A percentile compares a stretch with the other conserved stretches of the same genome.
phyloP scores from a whole-genome alignment of 1,140 invertebrate species.

The Maniola jurtina region DNA sequence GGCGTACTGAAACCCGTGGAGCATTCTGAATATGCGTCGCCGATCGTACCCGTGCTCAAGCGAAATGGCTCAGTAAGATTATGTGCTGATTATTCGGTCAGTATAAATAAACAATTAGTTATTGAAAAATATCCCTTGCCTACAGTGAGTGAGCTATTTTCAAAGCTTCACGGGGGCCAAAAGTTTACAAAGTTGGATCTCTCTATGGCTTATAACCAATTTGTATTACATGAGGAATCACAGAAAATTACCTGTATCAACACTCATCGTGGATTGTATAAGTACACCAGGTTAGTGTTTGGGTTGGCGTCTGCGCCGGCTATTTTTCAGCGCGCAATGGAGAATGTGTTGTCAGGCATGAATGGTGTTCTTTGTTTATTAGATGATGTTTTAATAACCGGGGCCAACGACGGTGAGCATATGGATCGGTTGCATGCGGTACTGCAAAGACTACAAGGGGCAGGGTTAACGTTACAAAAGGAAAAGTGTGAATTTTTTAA shows the following conservation, averaged over 20 bases:
- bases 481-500: too few relatives aligned
- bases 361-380: conserved; percentile 25
- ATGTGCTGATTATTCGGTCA: too few relatives aligned
- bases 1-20: conserved; percentile 21
- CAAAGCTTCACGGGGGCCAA: conserved; percentile 32
- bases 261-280: conserved; percentile 35
- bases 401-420: conserved; percentile 13
- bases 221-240: conserved; percentile 28
- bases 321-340: conserved; percentile 44
- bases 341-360: conserved; percentile 30
- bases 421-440: conserved; percentile 21
- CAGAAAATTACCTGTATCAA: conserved; percentile 36
- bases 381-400: conserved; percentile 33
- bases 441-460: conserved; percentile 25
- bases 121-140: conserved; percentile 39
- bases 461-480: too few relatives aligned
- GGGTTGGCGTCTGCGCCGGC: conserved; percentile 31
- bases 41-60: conserved; percentile 37
- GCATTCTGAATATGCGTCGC: conserved; percentile 56
- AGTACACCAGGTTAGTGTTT: conserved; percentile 34
- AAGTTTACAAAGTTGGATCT: too few relatives aligned
- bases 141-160: conserved; percentile 31
- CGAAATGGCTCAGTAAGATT: conserved; percentile 40
- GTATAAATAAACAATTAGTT: too few relatives aligned
- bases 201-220: conserved; percentile 37